Evolutionary conservation across 1,140 invertebrate genomes (phyloP).

Genomic region (Chlorops oryzae): DNA sequence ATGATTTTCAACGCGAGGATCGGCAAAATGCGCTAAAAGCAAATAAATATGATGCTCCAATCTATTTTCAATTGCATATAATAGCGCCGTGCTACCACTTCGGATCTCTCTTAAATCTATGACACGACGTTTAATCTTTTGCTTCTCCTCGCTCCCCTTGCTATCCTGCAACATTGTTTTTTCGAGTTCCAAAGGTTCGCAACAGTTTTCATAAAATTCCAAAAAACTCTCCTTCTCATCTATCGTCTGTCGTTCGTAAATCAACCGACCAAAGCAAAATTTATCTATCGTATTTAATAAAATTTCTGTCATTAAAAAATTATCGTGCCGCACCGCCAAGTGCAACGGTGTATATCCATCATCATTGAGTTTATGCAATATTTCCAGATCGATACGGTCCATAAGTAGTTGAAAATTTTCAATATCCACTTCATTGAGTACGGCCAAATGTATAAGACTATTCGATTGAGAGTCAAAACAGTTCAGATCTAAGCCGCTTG

Average conservation of each 20-base stretch:
- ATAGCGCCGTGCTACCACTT: conserved; percentile 32
- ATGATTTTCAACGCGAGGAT: conserved; percentile 34
- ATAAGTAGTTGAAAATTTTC: conserved; percentile 25
- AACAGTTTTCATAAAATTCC: conserved; percentile 32
- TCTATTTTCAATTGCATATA: conserved; percentile 36
- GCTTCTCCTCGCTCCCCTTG: background rate
- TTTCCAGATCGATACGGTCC: conserved; percentile 27
- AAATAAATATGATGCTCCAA: conserved; percentile 39
- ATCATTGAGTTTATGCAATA: conserved; percentile 30
- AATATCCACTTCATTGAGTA: conserved; percentile 30
- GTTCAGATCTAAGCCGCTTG: conserved; percentile 18
- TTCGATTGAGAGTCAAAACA: conserved; percentile 32
- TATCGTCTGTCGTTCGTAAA: conserved; percentile 17
- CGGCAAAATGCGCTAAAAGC: conserved; percentile 32
- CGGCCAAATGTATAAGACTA: conserved; percentile 30
- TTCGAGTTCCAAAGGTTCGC: conserved; percentile 26
- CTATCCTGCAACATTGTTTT: background rate
- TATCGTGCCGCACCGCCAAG: conserved; percentile 30
- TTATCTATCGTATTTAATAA: conserved; percentile 31
- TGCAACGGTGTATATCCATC: conserved; percentile 39
- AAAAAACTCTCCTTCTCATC: conserved; percentile 21
- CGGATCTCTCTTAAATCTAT: conserved; percentile 14
- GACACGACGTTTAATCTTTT: background rate
- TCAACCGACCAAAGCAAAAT: conserved; percentile 10
- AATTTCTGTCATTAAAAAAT: conserved; percentile 28